These are phyloP conservation scores for Plumapathes pennacea DNA, from an alignment of 92 coral and sea anemone genomes.

Conservation along the genomic window DNA sequence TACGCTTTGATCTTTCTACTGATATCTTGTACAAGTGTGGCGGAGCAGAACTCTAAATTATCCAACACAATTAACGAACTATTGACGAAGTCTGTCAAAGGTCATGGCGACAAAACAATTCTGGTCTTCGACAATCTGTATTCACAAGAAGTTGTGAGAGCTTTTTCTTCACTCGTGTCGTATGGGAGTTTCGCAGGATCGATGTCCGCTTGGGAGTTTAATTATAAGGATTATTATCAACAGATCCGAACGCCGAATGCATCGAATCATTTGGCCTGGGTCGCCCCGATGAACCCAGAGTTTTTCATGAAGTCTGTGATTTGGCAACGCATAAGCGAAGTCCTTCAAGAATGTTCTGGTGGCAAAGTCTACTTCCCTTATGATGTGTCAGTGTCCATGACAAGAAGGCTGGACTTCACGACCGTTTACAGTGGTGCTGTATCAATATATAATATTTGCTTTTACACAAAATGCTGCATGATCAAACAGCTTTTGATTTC, in stretches of 20 bases:
- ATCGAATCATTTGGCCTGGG: constrained; percentile 74
- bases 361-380: constrained; percentile 65
- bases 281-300: constrained; percentile 68
- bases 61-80: too few relatives aligned
- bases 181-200: constrained; percentile 58
- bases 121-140: constrained; percentile 61
- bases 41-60: too few relatives aligned
- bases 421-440: constrained; percentile 39
- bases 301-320: constrained; percentile 56
- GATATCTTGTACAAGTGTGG: too few relatives aligned
- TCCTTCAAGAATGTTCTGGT: constrained; percentile 39
- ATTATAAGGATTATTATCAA: constrained; percentile 59
- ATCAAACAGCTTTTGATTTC: too few relatives aligned
- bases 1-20: too few relatives aligned
- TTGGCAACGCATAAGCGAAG: constrained; percentile 51
- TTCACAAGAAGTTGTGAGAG: constrained; percentile 4
- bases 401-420: constrained; percentile 75
- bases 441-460: too few relatives aligned
- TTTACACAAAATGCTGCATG: too few relatives aligned
- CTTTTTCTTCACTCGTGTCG: constrained; percentile 35
- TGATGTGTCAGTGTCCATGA: constrained; percentile 68
- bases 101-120: constrained; percentile 55
- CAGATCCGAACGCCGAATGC: constrained; percentile 38
- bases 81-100: too few relatives aligned
- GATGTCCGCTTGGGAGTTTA: constrained; percentile 70